Evolutionary conservation across 2,888 invertebrate genomes (phyloP).

Genomic region (Drosophila monieri): DNA sequence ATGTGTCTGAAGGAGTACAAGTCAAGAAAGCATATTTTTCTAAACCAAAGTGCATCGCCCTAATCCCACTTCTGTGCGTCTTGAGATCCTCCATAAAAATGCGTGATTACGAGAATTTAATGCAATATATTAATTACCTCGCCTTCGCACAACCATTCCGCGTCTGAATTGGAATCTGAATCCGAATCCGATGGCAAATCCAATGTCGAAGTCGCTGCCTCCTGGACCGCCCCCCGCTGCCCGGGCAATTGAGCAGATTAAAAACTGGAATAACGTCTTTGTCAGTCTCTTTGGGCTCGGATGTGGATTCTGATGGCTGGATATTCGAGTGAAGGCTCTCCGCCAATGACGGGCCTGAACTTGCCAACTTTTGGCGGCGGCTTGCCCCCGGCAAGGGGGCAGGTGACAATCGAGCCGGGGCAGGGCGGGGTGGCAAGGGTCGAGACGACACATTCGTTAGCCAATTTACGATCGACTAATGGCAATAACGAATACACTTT

Average conservation of each 20-base stretch:
- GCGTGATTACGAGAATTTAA: conserved; percentile 71
- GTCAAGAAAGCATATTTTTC: neutral
- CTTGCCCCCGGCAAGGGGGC: conserved; percentile 18
- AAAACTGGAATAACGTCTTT: conserved; percentile 78
- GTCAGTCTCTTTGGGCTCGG: conserved; percentile 44
- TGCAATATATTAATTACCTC: conserved; percentile 72
- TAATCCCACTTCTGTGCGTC: conserved; percentile 16
- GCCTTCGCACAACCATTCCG: conserved; percentile 27
- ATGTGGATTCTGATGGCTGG: conserved; percentile 20
- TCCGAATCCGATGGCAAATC: conserved; percentile 29
- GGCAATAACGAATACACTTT: conserved; percentile 81
- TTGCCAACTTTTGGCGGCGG: conserved; percentile 32
- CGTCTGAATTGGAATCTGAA: conserved; percentile 6
- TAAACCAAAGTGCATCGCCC: conserved; percentile 34
- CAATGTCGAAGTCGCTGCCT: conserved; percentile 5
- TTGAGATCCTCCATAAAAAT: conserved; percentile 63
- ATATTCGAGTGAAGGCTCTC: conserved; percentile 40
- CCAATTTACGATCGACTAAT: conserved; percentile 81
- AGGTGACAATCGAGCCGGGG: neutral
- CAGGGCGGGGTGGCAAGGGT: conserved; percentile 7
- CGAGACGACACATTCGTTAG: conserved; percentile 73
- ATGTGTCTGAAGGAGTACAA: too few relatives aligned
- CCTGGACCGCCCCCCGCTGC: conserved; percentile 24
- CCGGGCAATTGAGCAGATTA: conserved; percentile 57
- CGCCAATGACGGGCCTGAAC: conserved; percentile 51